These are phyloP conservation scores for Eutolmus rufibarbis DNA, from an alignment of 2,888 invertebrate genomes.

Conservation along the genomic window DNA sequence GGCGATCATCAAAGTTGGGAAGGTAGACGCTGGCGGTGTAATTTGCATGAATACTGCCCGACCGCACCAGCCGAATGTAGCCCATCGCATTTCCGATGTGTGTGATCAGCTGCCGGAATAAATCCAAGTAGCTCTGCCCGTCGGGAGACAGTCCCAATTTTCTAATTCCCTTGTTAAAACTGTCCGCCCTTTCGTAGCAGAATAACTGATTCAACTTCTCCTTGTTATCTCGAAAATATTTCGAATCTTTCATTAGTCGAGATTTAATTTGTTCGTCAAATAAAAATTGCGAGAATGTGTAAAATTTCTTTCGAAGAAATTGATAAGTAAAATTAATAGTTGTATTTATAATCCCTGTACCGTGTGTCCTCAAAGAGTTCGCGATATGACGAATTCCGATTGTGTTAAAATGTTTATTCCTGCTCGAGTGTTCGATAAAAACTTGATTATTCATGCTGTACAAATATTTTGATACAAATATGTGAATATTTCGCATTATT, in stretches of 20 bases:
- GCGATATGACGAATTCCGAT: conserved; percentile 95
- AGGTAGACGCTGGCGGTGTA: conserved; percentile 90
- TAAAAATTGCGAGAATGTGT: conserved; percentile 94
- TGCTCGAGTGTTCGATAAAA: conserved; percentile 90
- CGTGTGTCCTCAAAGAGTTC: conserved; percentile 96
- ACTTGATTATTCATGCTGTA: conserved; percentile 97
- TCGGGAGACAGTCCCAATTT: conserved; percentile 83
- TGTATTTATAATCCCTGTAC: conserved; percentile 94
- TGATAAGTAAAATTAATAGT: conserved; percentile 92
- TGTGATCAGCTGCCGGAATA: conserved; percentile 89
- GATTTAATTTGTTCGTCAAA: conserved; percentile 98
- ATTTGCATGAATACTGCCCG: conserved; percentile 91
- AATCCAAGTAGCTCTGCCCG: conserved; percentile 88
- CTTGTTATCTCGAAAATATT: conserved; percentile 80
- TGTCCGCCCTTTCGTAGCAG: conserved; percentile 90
- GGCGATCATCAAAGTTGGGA: conserved; percentile 74
- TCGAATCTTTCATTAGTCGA: conserved; percentile 85
- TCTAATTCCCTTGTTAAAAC: conserved; percentile 89
- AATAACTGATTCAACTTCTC: conserved; percentile 72
- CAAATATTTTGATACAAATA: conserved; percentile 90
- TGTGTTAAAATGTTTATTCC: conserved; percentile 93
- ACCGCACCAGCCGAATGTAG: conserved; percentile 91
- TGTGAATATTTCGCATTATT: conserved; percentile 95
- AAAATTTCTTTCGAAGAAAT: conserved; percentile 91
- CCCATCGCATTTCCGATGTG: conserved; percentile 94